phyloP scores from a whole-genome alignment of 2,797 vertebrate genomes.

The Denticeps clupeoides region DNA sequence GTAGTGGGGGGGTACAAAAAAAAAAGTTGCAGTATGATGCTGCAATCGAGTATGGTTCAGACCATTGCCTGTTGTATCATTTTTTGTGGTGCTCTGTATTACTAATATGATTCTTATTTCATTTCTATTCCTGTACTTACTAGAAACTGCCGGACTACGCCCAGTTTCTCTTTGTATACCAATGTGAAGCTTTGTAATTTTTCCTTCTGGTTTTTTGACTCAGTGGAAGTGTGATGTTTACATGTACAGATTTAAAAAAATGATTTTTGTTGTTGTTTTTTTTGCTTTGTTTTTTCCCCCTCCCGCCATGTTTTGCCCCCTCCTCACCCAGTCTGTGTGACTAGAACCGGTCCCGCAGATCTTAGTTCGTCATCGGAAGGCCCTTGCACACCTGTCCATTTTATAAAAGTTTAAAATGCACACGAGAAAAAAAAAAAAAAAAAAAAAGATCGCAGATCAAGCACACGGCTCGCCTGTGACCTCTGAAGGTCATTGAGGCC shows the following conservation, averaged over 20 bases:
- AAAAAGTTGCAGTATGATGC: conserved; percentile 54
- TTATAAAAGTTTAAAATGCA: conserved; percentile 12
- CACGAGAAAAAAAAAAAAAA: too few relatives aligned
- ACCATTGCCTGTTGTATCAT: conserved; percentile 61
- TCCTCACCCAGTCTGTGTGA: conserved; percentile 16
- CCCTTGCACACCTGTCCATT: conserved; percentile 26
- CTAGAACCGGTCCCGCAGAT: conserved; percentile 31
- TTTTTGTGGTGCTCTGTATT: conserved; percentile 67
- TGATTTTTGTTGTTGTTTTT: conserved; percentile 38
- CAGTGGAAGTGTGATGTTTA: conserved; percentile 99
- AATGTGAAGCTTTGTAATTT: conserved; percentile 97
- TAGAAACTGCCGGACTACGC: conserved; percentile 69
- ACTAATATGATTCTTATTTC: conserved; percentile 54
- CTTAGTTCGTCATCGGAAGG: not conserved
- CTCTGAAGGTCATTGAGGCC: too few relatives aligned
- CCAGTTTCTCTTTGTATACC: conserved; percentile 86
- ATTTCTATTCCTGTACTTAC: conserved; percentile 63
- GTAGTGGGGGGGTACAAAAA: conserved; percentile 55
- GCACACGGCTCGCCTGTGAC: too few relatives aligned
- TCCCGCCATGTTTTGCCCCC: conserved; percentile 2
- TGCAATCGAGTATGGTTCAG: conserved; percentile 60
- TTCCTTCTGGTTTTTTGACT: conserved; percentile 95
- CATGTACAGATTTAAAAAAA: conserved; percentile 94
- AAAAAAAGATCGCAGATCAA: too few relatives aligned
- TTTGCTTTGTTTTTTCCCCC: conserved; percentile 21